Conservation (phyloP, 2,888 invertebrate genomes). For the Drosophila limbata region DNA sequence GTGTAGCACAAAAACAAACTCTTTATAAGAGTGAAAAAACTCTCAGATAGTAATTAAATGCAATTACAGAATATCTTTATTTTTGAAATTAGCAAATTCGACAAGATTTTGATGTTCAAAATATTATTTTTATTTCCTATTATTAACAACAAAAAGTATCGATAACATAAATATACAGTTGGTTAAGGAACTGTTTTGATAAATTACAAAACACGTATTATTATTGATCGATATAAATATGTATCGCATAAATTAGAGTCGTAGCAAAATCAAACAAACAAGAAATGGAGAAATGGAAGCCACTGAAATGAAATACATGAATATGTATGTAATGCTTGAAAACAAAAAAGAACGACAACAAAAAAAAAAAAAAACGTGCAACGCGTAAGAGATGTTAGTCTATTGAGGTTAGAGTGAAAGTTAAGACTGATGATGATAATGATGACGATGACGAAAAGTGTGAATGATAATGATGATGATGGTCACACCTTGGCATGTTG, state of each 20-base stretch:
- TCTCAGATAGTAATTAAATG: not conserved
- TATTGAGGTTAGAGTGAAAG: conserved; percentile 40
- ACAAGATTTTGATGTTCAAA: not conserved
- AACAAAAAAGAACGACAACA: not conserved
- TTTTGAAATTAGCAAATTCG: not conserved
- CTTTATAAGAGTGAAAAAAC: too few species aligned
- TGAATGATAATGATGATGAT: conserved; percentile 5
- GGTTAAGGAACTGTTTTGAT: too few species aligned
- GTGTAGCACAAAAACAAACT: not conserved
- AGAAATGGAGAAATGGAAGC: conserved; percentile 11
- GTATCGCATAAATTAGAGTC: conserved; percentile 16
- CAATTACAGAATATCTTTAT: not conserved
- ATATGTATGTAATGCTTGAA: conserved; percentile 20
- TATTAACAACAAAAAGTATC: not conserved
- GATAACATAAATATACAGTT: too few species aligned
- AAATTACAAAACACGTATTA: too few species aligned
- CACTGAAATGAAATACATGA: conserved; percentile 6
- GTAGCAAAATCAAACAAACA: conserved; percentile 16
- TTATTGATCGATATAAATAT: not conserved
- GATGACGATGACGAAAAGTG: not conserved
- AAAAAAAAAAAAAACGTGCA: not conserved
- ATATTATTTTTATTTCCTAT: not conserved
- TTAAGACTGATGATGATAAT: conserved; percentile 20
- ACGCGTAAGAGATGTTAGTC: conserved; percentile 18
- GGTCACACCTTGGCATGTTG: conserved; percentile 19